Percentiles rank a stretch among this genome's conserved stretches.
Conservation (phyloP, 2,113 vertebrate genomes). For the Triplophysa dalaica region DNA sequence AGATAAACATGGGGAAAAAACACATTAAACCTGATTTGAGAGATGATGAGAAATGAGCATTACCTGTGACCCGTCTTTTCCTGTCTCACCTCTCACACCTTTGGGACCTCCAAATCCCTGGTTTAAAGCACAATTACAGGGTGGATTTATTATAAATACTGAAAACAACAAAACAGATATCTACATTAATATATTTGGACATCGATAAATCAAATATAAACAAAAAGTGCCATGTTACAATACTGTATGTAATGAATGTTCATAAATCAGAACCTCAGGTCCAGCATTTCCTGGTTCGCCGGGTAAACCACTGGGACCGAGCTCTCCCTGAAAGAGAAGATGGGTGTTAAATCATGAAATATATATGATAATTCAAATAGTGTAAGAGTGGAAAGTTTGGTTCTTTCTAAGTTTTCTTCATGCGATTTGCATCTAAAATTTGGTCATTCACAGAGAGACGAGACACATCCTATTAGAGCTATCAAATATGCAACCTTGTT, state of each 20-base stretch:
- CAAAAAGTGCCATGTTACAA: neutral
- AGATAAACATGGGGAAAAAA: too few species aligned
- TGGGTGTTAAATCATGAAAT: neutral
- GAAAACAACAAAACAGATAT: neutral
- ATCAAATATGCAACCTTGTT: slow-evolving; percentile 71
- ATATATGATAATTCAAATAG: neutral
- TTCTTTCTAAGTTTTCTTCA: neutral
- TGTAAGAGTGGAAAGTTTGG: neutral
- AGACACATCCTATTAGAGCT: neutral
- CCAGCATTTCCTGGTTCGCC: slow-evolving; percentile 56
- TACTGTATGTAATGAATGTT: neutral
- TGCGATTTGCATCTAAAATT: neutral
- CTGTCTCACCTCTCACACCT: slow-evolving; percentile 76
- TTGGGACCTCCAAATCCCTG: slow-evolving; percentile 75
- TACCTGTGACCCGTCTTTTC: slow-evolving; percentile 72
- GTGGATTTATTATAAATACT: neutral
- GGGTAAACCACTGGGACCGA: slow-evolving; percentile 59
- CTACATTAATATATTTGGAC: neutral
- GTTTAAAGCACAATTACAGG: slow-evolving; percentile 5
- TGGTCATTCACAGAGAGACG: too few species aligned
- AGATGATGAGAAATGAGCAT: slow-evolving; percentile 51
- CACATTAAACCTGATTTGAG: too few species aligned
- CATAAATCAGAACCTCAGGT: slow-evolving; percentile 60
- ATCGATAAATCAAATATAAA: neutral
- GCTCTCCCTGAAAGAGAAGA: slow-evolving; percentile 59